phyloP scores from a whole-genome alignment of 2,113 vertebrate species.

The Triplophysa tibetana region DNA sequence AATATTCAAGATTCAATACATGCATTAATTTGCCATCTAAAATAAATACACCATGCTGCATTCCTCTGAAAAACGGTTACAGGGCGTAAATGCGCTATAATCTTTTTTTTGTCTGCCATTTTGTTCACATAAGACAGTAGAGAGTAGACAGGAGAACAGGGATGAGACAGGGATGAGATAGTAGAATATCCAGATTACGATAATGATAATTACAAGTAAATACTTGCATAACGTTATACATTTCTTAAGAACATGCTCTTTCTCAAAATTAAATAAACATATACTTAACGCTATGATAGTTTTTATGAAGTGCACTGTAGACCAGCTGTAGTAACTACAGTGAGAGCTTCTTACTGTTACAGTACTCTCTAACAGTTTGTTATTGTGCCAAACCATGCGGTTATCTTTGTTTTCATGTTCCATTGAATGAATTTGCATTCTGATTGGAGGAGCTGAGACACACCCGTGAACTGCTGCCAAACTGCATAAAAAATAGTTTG shows the following conservation, averaged over 20 bases:
- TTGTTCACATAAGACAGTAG: no score
- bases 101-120: no score
- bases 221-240: no score
- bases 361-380: neutral
- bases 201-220: neutral
- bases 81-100: no score
- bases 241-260: neutral
- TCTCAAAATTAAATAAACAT: neutral
- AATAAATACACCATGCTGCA: no score
- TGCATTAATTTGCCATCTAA: no score
- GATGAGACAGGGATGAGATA: no score
- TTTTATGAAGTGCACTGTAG: neutral
- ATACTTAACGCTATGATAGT: neutral
- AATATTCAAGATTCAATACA: no score
- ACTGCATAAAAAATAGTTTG: neutral
- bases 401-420: neutral
- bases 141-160: no score
- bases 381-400: neutral
- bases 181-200: neutral
- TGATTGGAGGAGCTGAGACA: slow-evolving; percentile 10
- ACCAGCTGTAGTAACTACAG: no score
- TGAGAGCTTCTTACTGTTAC: neutral
- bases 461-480: neutral
- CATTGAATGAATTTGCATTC: neutral
- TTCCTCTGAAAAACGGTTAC: no score